Evolutionary conservation across 2,797 vertebrate genomes (phyloP).

Genomic region (Clarias laeviceps): DNA sequence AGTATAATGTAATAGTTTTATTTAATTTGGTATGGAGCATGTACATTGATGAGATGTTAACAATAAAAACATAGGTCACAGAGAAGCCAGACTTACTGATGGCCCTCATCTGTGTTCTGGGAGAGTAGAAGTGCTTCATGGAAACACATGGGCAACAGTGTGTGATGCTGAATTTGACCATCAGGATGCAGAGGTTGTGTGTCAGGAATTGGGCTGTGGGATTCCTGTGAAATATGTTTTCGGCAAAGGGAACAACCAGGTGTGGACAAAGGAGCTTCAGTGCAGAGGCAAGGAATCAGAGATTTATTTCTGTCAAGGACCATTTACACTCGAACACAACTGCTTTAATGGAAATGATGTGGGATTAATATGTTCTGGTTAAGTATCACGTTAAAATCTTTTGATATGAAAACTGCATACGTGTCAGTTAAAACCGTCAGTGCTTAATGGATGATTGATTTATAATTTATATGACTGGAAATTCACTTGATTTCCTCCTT

Average conservation of each 20-base stretch:
- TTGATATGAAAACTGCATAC: background rate
- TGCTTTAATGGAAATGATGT: constrained; percentile 56
- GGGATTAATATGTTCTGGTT: constrained; percentile 66
- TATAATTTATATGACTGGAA: background rate
- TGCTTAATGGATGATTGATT: background rate
- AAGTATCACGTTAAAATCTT: constrained; percentile 28
- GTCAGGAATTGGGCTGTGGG: constrained; percentile 70
- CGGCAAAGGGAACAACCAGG: constrained; percentile 46
- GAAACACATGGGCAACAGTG: constrained; percentile 61
- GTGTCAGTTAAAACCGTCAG: background rate
- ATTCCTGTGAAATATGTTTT: constrained; percentile 58
- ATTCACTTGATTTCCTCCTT: background rate
- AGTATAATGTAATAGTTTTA: too few species aligned
- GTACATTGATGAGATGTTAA: background rate
- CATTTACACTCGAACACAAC: constrained; percentile 37
- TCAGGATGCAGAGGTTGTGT: constrained; percentile 71
- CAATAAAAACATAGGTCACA: background rate
- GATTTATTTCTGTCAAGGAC: constrained; percentile 13
- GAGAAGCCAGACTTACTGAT: constrained; percentile 27
- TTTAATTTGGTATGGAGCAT: background rate
- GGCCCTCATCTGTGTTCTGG: constrained; percentile 45
- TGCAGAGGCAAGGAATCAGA: constrained; percentile 67
- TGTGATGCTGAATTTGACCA: constrained; percentile 71
- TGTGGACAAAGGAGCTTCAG: constrained; percentile 64
- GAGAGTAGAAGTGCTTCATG: constrained; percentile 55